Conservation (phyloP, 2,113 vertebrate genomes). For the Hyaena hyaena region DNA sequence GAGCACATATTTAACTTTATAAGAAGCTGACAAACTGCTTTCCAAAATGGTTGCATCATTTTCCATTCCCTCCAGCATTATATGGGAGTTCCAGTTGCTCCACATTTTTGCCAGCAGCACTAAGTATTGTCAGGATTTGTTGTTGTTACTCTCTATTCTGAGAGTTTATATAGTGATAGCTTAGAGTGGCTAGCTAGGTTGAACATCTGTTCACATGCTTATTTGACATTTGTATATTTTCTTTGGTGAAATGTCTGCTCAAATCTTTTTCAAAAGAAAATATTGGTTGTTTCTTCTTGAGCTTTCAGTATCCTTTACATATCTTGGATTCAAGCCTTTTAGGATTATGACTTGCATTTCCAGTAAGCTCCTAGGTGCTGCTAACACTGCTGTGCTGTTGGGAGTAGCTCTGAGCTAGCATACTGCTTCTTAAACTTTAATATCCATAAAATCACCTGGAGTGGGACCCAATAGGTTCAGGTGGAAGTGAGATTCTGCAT, state of each 20-base stretch:
- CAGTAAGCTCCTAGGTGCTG: not conserved
- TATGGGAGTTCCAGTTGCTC: not conserved
- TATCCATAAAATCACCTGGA: not conserved
- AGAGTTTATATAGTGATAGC: not conserved
- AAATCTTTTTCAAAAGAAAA: not conserved
- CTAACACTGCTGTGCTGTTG: not conserved
- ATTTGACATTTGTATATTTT: not conserved
- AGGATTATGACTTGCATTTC: not conserved
- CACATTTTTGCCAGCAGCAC: not conserved
- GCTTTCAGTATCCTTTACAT: not conserved
- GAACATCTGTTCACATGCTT: not conserved
- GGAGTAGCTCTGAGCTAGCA: not conserved
- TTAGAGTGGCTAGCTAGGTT: not conserved
- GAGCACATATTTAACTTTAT: not conserved
- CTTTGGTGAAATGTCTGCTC: not conserved
- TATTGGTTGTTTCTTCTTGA: not conserved
- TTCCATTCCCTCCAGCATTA: not conserved
- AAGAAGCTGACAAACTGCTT: not conserved
- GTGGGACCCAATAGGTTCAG: not conserved
- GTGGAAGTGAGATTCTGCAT: not conserved
- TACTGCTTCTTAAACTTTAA: not conserved
- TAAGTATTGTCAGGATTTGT: not conserved
- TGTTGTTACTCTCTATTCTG: not conserved
- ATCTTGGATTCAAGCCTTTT: not conserved
- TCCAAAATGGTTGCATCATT: not conserved